Evolutionary conservation across 2,797 vertebrate genomes (phyloP).

Genomic region (Melopsittacus undulatus): DNA sequence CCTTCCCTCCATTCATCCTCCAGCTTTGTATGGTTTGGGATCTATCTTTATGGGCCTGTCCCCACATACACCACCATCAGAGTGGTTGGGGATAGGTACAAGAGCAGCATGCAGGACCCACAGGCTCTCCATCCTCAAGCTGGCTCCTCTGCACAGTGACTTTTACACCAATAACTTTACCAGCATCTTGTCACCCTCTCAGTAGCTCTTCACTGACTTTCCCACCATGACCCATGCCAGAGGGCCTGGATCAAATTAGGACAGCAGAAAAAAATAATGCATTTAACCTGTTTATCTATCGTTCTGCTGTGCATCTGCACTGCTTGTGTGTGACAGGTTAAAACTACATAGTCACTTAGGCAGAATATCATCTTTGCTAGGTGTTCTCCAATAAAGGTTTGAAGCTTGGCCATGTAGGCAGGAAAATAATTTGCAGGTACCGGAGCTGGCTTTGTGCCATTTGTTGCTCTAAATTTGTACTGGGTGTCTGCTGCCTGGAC

Average conservation of each 20-base stretch:
- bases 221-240: not conserved
- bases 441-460: not conserved
- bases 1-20: not conserved
- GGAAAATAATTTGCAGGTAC: not conserved
- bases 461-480: not conserved
- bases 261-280: not conserved
- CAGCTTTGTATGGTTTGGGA: not conserved
- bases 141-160: not conserved
- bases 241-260: not conserved
- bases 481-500: not conserved
- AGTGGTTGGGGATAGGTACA: not conserved
- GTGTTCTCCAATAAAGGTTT: not conserved
- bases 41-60: not conserved
- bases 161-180: not conserved
- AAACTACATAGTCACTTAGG: not conserved
- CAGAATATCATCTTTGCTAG: not conserved
- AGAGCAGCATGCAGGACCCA: not conserved
- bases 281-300: not conserved
- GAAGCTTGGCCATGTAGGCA: not conserved
- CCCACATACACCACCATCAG: no score
- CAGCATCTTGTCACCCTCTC: not conserved
- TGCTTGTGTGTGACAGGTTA: not conserved
- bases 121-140: accelerated
- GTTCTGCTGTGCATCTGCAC: not conserved
- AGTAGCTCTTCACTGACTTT: not conserved